Base-by-base conservation (phyloP, 2,113 vertebrate genomes). In the Pseudorhombus dupliciocellatus region DNA sequence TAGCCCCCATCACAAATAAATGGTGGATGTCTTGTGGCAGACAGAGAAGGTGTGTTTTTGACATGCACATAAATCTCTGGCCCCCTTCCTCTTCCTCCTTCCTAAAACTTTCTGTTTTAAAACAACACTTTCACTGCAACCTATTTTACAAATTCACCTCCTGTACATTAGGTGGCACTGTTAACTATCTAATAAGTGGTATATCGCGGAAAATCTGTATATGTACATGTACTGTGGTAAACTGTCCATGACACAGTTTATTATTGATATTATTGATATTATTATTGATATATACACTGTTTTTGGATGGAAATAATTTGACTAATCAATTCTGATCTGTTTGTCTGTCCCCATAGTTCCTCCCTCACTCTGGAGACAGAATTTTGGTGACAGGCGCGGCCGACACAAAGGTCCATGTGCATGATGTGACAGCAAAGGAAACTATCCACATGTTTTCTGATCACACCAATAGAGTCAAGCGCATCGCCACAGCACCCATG, bases 391-490 rank as follows among this genome's bases (percentile, higher is more conserved):
- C 97, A 0, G 98, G 98, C 7, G 98, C 98, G 18, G 98, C 98
- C 0, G 98, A 99, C 87, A 98, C 96, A 70, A 99, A 99, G 88
- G 97, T 99, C 77, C 98, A 99, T 0, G 98, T 99, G 58, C 98
- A 99, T 0, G 98, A 99, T 89, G 53, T 99, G 90, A 95, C 95
- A 0, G 96, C 93, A 59, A 98, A 98, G 89, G 98, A 99, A 89
- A 99, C 97, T 3, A 96, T 96, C 89, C 97, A 99, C 80, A 98
- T 98, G 96, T 99, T 99, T 91, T 97, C 96, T 28, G 97, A 99
- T 77, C 98, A 99, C 74, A 99, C 97, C 24, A 99, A 98, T 89
- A 91, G 98, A 18, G 98, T 99, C 24, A 99, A 99, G 77, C 91
- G 98, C 42, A 98, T 99, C 1, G 98, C 97, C 81, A 98, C 97